Evolutionary conservation across 2,797 vertebrate genomes (phyloP), one percentile per base, ranked within the genome.

Genomic region (Hafferia zeledoni): DNA sequence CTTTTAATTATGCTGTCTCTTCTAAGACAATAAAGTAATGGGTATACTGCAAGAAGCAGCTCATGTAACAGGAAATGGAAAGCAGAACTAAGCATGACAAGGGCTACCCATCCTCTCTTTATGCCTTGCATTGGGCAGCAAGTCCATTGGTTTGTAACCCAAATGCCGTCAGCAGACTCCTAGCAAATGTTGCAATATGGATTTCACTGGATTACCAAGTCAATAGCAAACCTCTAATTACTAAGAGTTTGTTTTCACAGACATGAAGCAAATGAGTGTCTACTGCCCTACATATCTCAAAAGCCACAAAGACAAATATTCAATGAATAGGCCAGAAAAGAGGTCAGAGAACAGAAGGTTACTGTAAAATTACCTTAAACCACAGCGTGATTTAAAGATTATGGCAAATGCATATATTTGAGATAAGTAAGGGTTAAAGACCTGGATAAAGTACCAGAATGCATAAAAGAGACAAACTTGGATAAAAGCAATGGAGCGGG

Each of bases 221-320:
- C 83, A 86, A 81, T 92, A 90, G 23, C 55, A 87, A 89, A 79
- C 6, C 59, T 89, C 67, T 96, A 95, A 95, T 95, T 95, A 96
- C 53, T 43, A 69, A 83, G 61, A 13, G 9, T 88, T 93, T 95
- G 46, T 96, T 94, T 93, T 91, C 65, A 91, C 19, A 92, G 83
- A 69, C 50, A 41, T 63, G 50, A 94, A 70, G 60, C 52, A 30
- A 37, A 43, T 3, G 30, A 30, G 39, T 84, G 49, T 79, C 64
- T 89, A 37, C 63, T 86, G 55, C 55, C 87, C 91, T 91, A 78
- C 71, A 81, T 92, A 84, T 82, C 71, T 91, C 60, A 85, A 95
- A 91, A 93, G 63, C 53, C 37, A 57, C 56, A 67, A 92, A 92
- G 67, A 69, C 55, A 90, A 95, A 72, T 90, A 88, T 56, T 85